Percentiles rank a stretch among this genome's conserved stretches.
These are phyloP conservation scores for Pelodytes ibericus DNA, from an alignment of 2,797 vertebrate species.

Conservation along the genomic window DNA sequence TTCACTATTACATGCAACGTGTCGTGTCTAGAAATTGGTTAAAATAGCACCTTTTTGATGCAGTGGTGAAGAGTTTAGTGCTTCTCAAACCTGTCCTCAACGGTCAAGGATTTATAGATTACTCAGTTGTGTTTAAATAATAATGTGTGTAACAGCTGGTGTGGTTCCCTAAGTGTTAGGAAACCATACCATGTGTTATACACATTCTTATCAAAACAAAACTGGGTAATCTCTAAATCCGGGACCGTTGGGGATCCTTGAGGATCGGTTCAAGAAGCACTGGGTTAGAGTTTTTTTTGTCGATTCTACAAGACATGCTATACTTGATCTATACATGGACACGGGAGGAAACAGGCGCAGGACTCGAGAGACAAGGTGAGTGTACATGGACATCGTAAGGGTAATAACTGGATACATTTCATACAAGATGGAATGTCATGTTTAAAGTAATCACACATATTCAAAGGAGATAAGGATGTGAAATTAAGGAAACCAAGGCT, in stretches of 20 bases:
- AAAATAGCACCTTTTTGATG: not conserved
- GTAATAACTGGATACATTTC: not conserved
- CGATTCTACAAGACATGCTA: not conserved
- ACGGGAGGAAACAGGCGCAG: not conserved
- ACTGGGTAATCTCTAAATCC: too few species aligned
- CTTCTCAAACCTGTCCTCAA: too few species aligned
- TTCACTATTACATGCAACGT: not conserved
- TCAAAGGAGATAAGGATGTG: not conserved
- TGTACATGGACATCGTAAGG: not conserved
- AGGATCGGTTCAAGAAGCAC: too few species aligned
- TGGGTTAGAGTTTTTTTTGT: too few species aligned
- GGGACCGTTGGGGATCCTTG: too few species aligned
- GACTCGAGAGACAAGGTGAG: not conserved
- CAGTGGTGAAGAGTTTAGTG: too few species aligned
- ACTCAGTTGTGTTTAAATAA: too few species aligned
- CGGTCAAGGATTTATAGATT: too few species aligned
- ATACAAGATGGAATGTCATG: slow-evolving; percentile 35
- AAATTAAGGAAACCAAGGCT: not conserved
- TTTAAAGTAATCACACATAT: slow-evolving; percentile 7
- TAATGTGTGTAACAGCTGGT: too few species aligned
- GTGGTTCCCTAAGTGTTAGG: too few species aligned
- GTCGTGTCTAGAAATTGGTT: not conserved
- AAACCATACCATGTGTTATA: too few species aligned
- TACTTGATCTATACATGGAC: not conserved
- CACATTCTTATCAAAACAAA: too few species aligned